Evolutionary conservation across 2,797 vertebrate genomes (phyloP), one percentile per base, ranked within the genome.

Genomic region (Carcharodon carcharias): DNA sequence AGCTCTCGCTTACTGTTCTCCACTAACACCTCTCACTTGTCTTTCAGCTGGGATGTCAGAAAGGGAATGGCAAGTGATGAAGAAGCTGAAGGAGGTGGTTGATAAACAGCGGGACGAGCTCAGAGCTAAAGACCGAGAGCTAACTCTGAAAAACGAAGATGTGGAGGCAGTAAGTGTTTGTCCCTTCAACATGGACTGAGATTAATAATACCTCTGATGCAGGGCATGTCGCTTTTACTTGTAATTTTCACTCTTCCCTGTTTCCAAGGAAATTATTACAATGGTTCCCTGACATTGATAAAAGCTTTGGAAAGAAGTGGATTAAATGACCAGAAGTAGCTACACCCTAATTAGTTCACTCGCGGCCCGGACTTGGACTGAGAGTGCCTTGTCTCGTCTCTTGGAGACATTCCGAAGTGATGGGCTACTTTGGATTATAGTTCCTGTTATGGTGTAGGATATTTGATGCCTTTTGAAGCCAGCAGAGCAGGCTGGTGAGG

Each of bases 101-200:
- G 98, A 99, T 97, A 99, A 98, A 96, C 99, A 99, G 97, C 98
- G 98, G 21, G 98, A 99, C 95, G 98, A 99, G 97, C 98, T 99
- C 97, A 98, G 98, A 2, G 98, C 98, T 35, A 99, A 98, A 97
- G 98, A 99, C 96, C 97, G 98, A 16, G 98, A 99, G 97, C 98
- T 99, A 0, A 97, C 97, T 0, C 98, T 98, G 89, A 99, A 98
- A 97, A 99, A 98, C 0, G 98, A 99, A 96, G 99, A 99, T 31
- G 97, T 99, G 0, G 99, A 99, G 96, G 99, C 98, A 28, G 99
- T 99, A 96, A 98, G 98, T 98, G 96, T 7, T 50, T 35, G 1
- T 6, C 56, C 28, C 9, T 91, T 56, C 21, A 85, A 18, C 18
- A 4, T 18, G 40, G 77, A 80, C 77, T 40, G 12, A 40, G n/a